Percentiles rank a stretch among this genome's conserved stretches.
Evolutionary conservation across 2,888 invertebrate species (phyloP).

Genomic region (Dryomyza anilis): DNA sequence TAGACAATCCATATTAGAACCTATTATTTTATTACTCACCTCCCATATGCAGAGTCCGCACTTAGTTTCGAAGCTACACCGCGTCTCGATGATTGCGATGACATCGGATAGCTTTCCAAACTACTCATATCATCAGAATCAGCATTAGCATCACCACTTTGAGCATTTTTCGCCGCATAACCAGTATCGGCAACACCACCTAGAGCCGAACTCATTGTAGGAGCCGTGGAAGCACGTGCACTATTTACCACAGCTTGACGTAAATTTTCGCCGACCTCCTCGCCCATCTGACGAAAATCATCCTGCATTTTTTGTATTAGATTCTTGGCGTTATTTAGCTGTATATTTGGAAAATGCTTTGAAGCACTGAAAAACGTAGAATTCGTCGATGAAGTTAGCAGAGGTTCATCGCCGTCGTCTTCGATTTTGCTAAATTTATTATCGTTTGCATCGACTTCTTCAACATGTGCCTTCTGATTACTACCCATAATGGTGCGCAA

Average conservation of each 20-base stretch:
- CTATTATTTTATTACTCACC: slow-evolving; percentile 70
- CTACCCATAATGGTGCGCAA: slow-evolving; percentile 46
- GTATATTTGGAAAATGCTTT: slow-evolving; percentile 49
- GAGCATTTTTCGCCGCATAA: background rate
- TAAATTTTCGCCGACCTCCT: slow-evolving; percentile 42
- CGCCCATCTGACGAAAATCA: slow-evolving; percentile 49
- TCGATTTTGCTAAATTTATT: slow-evolving; percentile 57
- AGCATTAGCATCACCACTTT: slow-evolving; percentile 37
- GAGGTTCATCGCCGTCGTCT: slow-evolving; percentile 47
- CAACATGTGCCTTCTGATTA: slow-evolving; percentile 52
- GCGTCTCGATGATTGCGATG: slow-evolving; percentile 46
- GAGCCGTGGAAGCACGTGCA: background rate
- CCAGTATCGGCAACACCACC: background rate
- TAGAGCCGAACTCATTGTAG: too few relatives aligned
- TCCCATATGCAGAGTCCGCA: slow-evolving; percentile 84
- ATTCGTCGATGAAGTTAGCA: slow-evolving; percentile 10
- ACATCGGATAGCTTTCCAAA: slow-evolving; percentile 55
- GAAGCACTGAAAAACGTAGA: slow-evolving; percentile 25
- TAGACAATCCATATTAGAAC: too few relatives aligned
- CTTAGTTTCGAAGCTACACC: slow-evolving; percentile 56
- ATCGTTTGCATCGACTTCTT: slow-evolving; percentile 55
- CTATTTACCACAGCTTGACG: slow-evolving; percentile 35
- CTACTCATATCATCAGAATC: slow-evolving; percentile 61
- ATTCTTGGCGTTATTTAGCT: slow-evolving; percentile 57
- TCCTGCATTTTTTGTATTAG: slow-evolving; percentile 53